Evolutionary conservation across 2,797 vertebrate species (phyloP).

Genomic region (Cetoscarus ocellatus): DNA sequence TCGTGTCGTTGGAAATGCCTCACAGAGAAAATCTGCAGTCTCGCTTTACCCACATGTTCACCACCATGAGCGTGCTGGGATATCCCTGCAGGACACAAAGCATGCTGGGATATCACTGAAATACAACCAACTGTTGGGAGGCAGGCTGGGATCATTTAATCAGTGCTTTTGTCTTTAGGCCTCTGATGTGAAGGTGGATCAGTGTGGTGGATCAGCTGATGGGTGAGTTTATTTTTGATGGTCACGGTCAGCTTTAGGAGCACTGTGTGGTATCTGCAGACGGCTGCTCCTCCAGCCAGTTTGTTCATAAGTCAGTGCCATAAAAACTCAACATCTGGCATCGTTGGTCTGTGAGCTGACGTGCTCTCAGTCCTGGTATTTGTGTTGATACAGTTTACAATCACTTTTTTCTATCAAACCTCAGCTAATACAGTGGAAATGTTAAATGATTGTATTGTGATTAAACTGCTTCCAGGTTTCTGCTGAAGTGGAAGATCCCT

Average conservation of each 20-base stretch:
- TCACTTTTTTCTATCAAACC: too few relatives aligned
- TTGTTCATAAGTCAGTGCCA: slow-evolving; percentile 90
- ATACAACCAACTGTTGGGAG: too few relatives aligned
- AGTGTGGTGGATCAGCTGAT: background rate
- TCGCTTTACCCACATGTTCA: slow-evolving; percentile 72
- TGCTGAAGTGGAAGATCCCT: background rate
- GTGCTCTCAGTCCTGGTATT: slow-evolving; percentile 85
- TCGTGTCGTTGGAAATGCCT: slow-evolving; percentile 73
- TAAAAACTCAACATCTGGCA: slow-evolving; percentile 84
- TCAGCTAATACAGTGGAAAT: too few relatives aligned
- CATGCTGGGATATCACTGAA: background rate
- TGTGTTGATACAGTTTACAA: slow-evolving; percentile 62
- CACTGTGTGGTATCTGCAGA: slow-evolving; percentile 90
- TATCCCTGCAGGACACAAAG: slow-evolving; percentile 64
- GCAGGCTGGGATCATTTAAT: too few relatives aligned
- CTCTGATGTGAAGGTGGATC: background rate
- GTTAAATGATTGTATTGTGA: too few relatives aligned
- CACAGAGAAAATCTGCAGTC: slow-evolving; percentile 66
- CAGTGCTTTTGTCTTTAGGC: background rate
- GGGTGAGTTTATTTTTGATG: background rate
- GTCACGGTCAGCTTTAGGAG: background rate
- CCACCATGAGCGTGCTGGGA: slow-evolving; percentile 48
- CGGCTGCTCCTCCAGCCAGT: slow-evolving; percentile 82
- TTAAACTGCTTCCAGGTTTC: background rate
- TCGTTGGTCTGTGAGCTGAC: slow-evolving; percentile 83